Conservation (phyloP, 2,113 vertebrate genomes). For the Deroptyus accipitrinus region DNA sequence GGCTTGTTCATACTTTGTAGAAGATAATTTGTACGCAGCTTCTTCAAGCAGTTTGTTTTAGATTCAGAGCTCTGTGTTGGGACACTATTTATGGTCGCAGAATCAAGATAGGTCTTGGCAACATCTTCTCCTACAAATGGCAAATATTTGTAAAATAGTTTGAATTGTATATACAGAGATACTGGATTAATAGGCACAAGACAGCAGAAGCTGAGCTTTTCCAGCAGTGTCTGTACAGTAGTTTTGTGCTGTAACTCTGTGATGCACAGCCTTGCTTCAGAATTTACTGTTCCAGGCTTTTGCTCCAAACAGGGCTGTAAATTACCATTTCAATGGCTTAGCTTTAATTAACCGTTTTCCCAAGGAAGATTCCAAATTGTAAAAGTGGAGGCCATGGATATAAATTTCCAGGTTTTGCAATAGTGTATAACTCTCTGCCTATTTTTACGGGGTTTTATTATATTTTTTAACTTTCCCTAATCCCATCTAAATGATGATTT, state of each 20-base stretch:
- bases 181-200: constrained; percentile 30
- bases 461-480: not conserved
- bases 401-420: not conserved
- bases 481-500: not conserved
- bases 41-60: constrained; percentile 37
- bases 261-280: constrained; percentile 12
- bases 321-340: constrained; percentile 42
- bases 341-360: constrained; percentile 49
- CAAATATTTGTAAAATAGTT: constrained; percentile 63
- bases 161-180: constrained; percentile 38
- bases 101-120: constrained; percentile 36
- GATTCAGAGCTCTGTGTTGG: not conserved
- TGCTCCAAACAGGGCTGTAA: not conserved
- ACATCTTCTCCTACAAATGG: constrained; percentile 19
- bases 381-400: not conserved
- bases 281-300: constrained; percentile 19
- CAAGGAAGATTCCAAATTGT: constrained; percentile 26
- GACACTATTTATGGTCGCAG: not conserved
- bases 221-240: not conserved
- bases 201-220: constrained; percentile 36
- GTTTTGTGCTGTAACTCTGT: not conserved
- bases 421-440: not conserved
- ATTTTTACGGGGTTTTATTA: not conserved
- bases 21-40: not conserved
- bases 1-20: not conserved